Evolutionary conservation across 2,888 invertebrate genomes (phyloP).

Genomic region (Helicoverpa assulta): DNA sequence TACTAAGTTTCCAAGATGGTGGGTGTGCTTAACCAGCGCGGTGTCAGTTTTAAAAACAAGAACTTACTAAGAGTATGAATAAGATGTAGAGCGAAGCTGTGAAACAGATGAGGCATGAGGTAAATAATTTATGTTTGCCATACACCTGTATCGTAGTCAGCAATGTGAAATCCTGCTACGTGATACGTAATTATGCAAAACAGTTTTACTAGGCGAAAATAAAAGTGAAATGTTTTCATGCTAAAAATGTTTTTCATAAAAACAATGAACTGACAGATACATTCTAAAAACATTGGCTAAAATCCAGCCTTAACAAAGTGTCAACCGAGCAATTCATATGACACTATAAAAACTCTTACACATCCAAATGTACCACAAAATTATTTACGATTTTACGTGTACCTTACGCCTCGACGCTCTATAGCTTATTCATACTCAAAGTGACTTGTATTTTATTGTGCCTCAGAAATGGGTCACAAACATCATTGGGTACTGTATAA

Average conservation of each 20-base stretch:
- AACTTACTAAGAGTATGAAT: constrained; percentile 8
- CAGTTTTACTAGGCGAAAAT: too few relatives aligned
- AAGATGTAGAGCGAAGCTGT: neutral
- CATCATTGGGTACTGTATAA: constrained; percentile 49
- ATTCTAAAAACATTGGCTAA: neutral
- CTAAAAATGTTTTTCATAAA: neutral
- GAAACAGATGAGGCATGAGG: neutral
- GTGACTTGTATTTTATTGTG: constrained; percentile 43
- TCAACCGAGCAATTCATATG: neutral
- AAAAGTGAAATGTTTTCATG: too few relatives aligned
- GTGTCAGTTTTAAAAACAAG: constrained; percentile 34
- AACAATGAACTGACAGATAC: neutral
- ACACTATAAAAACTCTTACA: neutral
- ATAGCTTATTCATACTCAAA: constrained; percentile 18
- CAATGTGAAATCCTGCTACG: too few relatives aligned
- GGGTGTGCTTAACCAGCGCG: constrained; percentile 8
- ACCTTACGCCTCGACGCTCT: constrained; percentile 14
- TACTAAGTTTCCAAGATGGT: constrained; percentile 43
- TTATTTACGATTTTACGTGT: neutral
- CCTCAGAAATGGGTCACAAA: constrained; percentile 55
- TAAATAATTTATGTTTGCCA: too few relatives aligned
- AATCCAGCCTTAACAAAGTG: neutral
- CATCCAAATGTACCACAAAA: constrained; percentile 6
- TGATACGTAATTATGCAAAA: too few relatives aligned
- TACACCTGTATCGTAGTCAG: too few relatives aligned